Percentiles rank a stretch among this genome's conserved stretches.
Evolutionary conservation across 2,113 vertebrate species (phyloP).

Genomic region (Ranitomeya variabilis): DNA sequence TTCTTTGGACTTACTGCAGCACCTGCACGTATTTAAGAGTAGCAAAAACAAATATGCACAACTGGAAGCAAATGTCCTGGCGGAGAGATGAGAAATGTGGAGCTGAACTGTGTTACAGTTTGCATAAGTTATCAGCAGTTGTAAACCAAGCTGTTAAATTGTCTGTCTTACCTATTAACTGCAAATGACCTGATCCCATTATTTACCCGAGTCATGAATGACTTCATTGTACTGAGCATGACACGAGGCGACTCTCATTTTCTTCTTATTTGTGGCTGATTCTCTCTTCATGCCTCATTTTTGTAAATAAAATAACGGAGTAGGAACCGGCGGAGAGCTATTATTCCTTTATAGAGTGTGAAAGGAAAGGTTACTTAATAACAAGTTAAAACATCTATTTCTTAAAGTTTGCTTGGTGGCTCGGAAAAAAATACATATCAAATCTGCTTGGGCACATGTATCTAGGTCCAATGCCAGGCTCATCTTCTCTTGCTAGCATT

Average conservation of each 20-base stretch:
- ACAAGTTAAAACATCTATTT: constrained; percentile 27
- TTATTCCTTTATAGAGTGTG: constrained; percentile 41
- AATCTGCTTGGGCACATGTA: constrained; percentile 11
- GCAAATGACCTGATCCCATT: constrained; percentile 40
- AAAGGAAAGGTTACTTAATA: constrained; percentile 40
- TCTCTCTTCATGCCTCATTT: constrained; percentile 19
- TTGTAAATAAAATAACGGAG: constrained; percentile 2
- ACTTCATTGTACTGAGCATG: constrained; percentile 21
- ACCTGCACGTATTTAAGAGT: constrained; percentile 20
- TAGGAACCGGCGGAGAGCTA: background rate
- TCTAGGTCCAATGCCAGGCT: background rate
- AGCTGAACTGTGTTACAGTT: constrained; percentile 52
- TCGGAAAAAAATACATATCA: constrained; percentile 24
- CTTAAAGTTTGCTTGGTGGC: background rate
- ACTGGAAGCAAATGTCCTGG: constrained; percentile 17
- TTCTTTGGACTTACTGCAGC: background rate
- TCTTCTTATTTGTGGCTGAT: constrained; percentile 25
- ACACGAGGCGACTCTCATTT: constrained; percentile 17
- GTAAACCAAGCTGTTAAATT: constrained; percentile 51
- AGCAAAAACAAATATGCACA: constrained; percentile 11
- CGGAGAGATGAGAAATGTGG: constrained; percentile 26
- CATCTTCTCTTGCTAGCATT: background rate
- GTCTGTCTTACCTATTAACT: constrained; percentile 46
- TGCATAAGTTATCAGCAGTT: constrained; percentile 54
- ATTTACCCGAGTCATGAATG: background rate